Evolutionary conservation across 2,888 invertebrate genomes (phyloP), one percentile per base, ranked within the genome.

Genomic region (Trypoxylon attenuatum): DNA sequence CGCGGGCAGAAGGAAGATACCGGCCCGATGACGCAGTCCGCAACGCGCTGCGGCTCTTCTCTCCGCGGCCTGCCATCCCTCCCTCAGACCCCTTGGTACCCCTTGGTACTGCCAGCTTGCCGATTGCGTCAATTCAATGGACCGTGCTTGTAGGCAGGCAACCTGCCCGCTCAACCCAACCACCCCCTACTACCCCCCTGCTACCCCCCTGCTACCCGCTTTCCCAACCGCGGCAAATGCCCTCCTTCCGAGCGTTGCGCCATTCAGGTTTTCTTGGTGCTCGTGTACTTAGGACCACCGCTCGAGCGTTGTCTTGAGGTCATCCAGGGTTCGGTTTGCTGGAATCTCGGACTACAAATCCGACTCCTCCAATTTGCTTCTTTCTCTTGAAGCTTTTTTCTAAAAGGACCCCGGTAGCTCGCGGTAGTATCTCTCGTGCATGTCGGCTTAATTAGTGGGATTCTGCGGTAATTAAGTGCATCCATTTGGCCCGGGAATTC

Each of bases 11-110:
- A 6, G n/a, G n/a, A 33, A 33, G 27, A 6, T 10, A n/a, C 33
- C 33, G 8, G n/a, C 33, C 33, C 66, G 58, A 69, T 69, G 67
- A 66, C 66, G 65, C 59, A 72, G 73, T 66, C 56, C 61, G 51
- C 46, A 13, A 10, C 23, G 18, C 43, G 19, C 22, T 13, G 19
- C 21, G 8, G 6, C 22, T 22, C n/a, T 21, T 16, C 21, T 16
- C 43, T 18, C 21, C 13, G n/a, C 13, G n/a, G 10, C 33, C 13
- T 3, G 3, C 33, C 13, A 10, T 5, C n/a, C 13, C 5, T 5
- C 13, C 2, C 33, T 4, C 33, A n/a, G n/a, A n/a, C n/a, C n/a
- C n/a, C n/a, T n/a, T n/a, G n/a, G n/a, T n/a, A n/a, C n/a, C n/a
- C n/a, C n/a, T n/a, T n/a, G n/a, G n/a, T n/a, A n/a, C n/a, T n/a